Evolutionary conservation across 2,113 vertebrate genomes (phyloP).

Genomic region (Catharus minimus): DNA sequence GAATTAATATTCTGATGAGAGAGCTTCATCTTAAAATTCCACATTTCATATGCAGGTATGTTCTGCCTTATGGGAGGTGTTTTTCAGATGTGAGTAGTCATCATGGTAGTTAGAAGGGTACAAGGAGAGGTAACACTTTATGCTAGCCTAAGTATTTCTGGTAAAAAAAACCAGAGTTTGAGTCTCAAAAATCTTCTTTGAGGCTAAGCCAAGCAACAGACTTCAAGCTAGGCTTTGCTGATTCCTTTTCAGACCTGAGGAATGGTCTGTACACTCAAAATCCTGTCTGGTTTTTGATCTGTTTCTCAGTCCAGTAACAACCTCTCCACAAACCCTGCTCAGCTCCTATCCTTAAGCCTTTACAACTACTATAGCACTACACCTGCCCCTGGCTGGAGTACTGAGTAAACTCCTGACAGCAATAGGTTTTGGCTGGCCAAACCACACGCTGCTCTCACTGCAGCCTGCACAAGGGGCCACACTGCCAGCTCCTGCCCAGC

Average conservation of each 20-base stretch:
- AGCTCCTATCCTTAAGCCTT: not conserved
- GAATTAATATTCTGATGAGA: not conserved
- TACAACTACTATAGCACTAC: not conserved
- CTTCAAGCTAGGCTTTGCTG: not conserved
- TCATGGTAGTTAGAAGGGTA: not conserved
- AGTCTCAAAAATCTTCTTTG: not conserved
- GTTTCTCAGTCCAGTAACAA: not conserved
- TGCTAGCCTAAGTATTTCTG: not conserved
- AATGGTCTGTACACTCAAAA: not conserved
- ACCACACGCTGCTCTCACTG: not conserved
- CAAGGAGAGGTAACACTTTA: not conserved
- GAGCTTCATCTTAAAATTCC: not conserved
- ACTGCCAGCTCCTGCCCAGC: fast-evolving
- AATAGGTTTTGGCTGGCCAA: not conserved
- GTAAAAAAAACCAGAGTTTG: not conserved
- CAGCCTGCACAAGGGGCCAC: fast-evolving
- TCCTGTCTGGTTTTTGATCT: not conserved
- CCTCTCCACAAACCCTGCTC: not conserved
- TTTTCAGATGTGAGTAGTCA: fast-evolving
- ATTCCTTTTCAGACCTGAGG: not conserved
- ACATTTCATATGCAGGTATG: not conserved
- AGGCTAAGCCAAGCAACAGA: not conserved
- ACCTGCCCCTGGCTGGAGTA: not conserved
- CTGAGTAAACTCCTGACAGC: not conserved
- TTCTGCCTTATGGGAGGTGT: not conserved